These are phyloP conservation scores for Cyclophora albipunctata DNA, from an alignment of 2,888 invertebrate genomes.

Conservation along the genomic window DNA sequence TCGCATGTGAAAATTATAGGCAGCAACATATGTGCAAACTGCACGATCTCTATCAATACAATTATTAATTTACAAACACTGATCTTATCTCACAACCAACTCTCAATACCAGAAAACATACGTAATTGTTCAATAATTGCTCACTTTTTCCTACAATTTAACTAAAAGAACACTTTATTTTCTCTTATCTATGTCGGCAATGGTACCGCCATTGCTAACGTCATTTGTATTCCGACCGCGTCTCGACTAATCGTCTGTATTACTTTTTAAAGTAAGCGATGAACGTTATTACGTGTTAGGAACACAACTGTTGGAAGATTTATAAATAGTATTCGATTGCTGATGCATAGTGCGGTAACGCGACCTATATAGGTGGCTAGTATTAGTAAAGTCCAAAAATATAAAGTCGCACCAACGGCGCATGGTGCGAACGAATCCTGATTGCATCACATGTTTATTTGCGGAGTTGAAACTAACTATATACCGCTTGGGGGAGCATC, in stretches of 20 bases:
- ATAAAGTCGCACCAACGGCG: slow-evolving; percentile 15
- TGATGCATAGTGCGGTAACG: slow-evolving; percentile 1
- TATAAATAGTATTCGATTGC: too few species aligned
- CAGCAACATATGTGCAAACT: background rate
- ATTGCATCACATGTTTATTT: slow-evolving; percentile 60
- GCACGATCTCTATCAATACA: background rate
- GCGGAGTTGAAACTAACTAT: slow-evolving; percentile 46
- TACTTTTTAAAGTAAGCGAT: too few species aligned
- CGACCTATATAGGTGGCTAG: slow-evolving; percentile 17
- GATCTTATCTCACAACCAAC: background rate
- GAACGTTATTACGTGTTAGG: background rate
- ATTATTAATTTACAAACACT: background rate
- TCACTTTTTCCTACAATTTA: too few species aligned
- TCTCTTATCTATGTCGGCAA: too few species aligned
- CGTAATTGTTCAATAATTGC: background rate
- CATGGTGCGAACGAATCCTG: slow-evolving; percentile 27
- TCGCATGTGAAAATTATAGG: background rate
- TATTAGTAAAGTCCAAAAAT: slow-evolving; percentile 29
- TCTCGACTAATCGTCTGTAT: too few species aligned
- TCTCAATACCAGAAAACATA: background rate
- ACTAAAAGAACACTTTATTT: too few species aligned
- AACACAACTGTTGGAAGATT: too few species aligned
- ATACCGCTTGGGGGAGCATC: slow-evolving; percentile 26
- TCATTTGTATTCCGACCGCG: too few species aligned
- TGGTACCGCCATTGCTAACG: too few species aligned